Evolutionary conservation across 2,888 invertebrate genomes (phyloP).

Genomic region (Sycophila texana): DNA sequence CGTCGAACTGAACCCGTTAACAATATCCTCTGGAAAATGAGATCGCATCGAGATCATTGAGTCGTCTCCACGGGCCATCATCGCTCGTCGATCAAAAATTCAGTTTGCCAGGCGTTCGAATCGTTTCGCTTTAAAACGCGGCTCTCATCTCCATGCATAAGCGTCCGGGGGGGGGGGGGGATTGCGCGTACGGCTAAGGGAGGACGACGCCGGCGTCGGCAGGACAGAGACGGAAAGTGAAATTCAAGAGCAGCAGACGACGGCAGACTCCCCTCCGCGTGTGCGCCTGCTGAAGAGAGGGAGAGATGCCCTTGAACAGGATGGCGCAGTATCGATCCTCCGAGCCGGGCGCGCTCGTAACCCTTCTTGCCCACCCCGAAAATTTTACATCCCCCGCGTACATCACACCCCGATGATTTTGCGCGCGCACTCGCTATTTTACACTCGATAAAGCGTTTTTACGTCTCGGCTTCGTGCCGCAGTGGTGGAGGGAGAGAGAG

Average conservation of each 20-base stretch:
- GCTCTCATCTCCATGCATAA: constrained; percentile 15
- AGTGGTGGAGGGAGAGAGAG: not conserved
- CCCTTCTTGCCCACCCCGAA: constrained; percentile 48
- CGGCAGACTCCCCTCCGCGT: not conserved
- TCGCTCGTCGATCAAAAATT: not conserved
- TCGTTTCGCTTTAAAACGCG: constrained; percentile 43
- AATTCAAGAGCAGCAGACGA: constrained; percentile 54
- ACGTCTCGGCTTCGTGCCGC: constrained; percentile 11
- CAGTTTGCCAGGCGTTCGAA: not conserved
- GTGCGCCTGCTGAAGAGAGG: constrained; percentile 1
- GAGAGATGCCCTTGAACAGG: constrained; percentile 58
- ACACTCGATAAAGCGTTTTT: constrained; percentile 58
- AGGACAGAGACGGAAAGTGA: constrained; percentile 51
- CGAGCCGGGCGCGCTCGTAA: constrained; percentile 40
- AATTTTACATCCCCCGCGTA: constrained; percentile 43
- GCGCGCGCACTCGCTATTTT: constrained; percentile 53
- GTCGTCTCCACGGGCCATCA: no score
- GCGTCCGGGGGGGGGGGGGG: not conserved
- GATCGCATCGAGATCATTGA: no score
- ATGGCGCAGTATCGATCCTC: constrained; percentile 55
- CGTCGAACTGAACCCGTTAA: no score
- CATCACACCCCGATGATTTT: constrained; percentile 54
- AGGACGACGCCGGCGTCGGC: not conserved
- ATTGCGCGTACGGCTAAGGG: not conserved
- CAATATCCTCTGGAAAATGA: no score